Percentiles rank a stretch among this genome's conserved stretches.
Conservation (phyloP, 2,797 vertebrate genomes). For the Premnoplex brunnescens region DNA sequence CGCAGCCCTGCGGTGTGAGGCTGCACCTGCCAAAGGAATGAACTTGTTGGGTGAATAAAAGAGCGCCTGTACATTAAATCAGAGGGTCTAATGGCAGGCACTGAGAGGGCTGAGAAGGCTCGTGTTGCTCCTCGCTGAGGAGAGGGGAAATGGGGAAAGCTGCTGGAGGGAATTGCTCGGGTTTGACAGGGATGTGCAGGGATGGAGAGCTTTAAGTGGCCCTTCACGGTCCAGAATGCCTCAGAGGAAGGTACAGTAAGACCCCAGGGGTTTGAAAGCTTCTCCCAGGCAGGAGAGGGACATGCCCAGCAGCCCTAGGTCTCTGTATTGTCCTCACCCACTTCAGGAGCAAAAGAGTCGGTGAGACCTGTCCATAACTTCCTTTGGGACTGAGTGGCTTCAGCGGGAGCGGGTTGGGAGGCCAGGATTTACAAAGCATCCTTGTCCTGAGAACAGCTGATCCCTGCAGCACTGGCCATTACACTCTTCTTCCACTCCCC, state of each 20-base stretch:
- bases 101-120: not conserved
- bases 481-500: accelerated
- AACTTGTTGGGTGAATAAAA: slow-evolving; percentile 46
- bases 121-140: not conserved
- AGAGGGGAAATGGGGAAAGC: not conserved
- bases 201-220: not conserved
- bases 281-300: not conserved
- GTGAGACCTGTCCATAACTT: not conserved
- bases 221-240: not conserved
- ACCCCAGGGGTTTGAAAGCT: not conserved
- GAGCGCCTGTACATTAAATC: not conserved
- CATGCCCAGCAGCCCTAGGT: not conserved
- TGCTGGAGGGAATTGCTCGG: not conserved
- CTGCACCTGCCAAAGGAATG: slow-evolving; percentile 52
- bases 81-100: not conserved
- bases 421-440: not conserved
- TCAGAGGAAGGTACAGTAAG: not conserved
- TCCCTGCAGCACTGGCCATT: not conserved
- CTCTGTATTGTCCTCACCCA: not conserved
- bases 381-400: not conserved
- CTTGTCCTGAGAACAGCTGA: accelerated
- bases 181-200: not conserved
- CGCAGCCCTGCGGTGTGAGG: not conserved
- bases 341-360: not conserved
- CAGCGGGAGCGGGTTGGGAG: not conserved